These are phyloP conservation scores for Acanthochromis polyacanthus DNA, from an alignment of 2,113 vertebrate species.

Conservation along the genomic window DNA sequence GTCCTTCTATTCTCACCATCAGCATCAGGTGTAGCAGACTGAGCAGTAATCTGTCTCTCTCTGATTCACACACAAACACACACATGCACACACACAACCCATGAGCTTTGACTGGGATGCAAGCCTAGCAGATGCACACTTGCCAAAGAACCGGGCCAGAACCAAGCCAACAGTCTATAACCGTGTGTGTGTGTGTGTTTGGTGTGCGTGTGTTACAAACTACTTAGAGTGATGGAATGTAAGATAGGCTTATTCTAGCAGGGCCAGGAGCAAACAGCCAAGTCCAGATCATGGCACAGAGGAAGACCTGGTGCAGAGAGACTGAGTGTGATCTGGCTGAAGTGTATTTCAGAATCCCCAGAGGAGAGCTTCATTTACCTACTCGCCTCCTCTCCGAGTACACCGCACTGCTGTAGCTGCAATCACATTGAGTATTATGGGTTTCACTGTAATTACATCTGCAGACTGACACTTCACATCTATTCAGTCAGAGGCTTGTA, in stretches of 20 bases:
- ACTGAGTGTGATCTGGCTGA: slow-evolving; percentile 15
- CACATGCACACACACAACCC: neutral
- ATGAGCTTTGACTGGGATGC: slow-evolving; percentile 57
- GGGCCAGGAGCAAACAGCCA: slow-evolving; percentile 32
- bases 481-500: neutral
- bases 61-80: neutral
- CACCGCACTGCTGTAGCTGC: neutral
- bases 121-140: slow-evolving; percentile 54
- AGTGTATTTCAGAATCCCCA: slow-evolving; percentile 11
- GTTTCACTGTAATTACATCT: slow-evolving; percentile 26
- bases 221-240: slow-evolving; percentile 58
- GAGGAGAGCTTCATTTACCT: slow-evolving; percentile 30
- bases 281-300: slow-evolving; percentile 15
- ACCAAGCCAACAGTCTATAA: slow-evolving; percentile 34
- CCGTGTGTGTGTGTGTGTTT: neutral
- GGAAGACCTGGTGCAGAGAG: slow-evolving; percentile 27
- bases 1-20: slow-evolving; percentile 30
- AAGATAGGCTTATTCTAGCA: slow-evolving; percentile 20
- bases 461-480: slow-evolving; percentile 20
- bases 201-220: slow-evolving; percentile 8
- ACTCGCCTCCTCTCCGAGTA: neutral
- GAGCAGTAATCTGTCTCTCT: slow-evolving; percentile 38
- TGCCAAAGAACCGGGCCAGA: slow-evolving; percentile 49
- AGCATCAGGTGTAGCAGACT: slow-evolving; percentile 49
- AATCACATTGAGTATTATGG: slow-evolving; percentile 26